These are phyloP conservation scores for Panopea generosa DNA, from an alignment of 2,888 invertebrate species.

Conservation along the genomic window DNA sequence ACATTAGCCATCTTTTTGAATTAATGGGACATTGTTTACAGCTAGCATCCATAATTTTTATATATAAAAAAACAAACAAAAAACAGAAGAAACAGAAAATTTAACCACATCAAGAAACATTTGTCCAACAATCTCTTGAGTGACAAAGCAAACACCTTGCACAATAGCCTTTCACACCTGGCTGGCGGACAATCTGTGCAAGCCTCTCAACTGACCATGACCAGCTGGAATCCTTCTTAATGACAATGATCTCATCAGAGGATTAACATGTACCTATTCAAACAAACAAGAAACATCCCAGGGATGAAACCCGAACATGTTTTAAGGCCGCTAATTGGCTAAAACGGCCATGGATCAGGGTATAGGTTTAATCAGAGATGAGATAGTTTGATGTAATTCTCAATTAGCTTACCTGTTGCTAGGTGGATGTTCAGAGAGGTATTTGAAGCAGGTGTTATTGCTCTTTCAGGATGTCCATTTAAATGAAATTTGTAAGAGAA, in stretches of 20 bases:
- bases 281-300: slow-evolving; percentile 32
- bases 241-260: slow-evolving; percentile 26
- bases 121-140: slow-evolving; percentile 29
- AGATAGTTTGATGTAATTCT: not conserved
- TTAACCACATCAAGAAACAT: slow-evolving; percentile 20
- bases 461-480: not conserved
- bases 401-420: no score
- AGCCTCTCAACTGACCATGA: slow-evolving; percentile 44
- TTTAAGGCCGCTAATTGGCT: slow-evolving; percentile 27
- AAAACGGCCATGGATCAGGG: slow-evolving; percentile 1
- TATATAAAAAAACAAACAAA: no score
- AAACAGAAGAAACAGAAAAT: no score
- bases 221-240: slow-evolving; percentile 47
- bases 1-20: no score
- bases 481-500: no score
- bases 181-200: slow-evolving; percentile 24
- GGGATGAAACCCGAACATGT: slow-evolving; percentile 42
- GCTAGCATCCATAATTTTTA: no score
- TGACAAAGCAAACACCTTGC: slow-evolving; percentile 22
- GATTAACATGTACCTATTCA: slow-evolving; percentile 28
- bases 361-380: not conserved
- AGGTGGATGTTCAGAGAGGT: not conserved
- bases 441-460: not conserved
- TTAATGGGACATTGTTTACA: no score
- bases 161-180: slow-evolving; percentile 7